These are phyloP conservation scores for Tromatobia lineatoria DNA, from an alignment of 2,888 invertebrate species.

Conservation along the genomic window DNA sequence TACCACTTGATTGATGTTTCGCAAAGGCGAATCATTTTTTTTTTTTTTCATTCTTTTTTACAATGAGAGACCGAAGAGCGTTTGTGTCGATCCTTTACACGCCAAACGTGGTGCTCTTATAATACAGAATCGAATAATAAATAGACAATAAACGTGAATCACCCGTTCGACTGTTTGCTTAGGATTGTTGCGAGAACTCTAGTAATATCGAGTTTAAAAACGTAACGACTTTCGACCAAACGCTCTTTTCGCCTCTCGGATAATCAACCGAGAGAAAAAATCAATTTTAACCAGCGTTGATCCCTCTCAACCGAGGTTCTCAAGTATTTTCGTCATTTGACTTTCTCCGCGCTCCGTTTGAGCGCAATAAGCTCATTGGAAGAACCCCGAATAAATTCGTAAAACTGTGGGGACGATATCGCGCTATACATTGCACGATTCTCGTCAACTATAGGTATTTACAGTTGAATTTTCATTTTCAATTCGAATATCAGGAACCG, in stretches of 20 bases:
- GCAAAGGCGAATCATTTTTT: conserved; percentile 45
- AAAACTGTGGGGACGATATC: conserved; percentile 15
- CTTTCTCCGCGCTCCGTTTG: conserved; percentile 14
- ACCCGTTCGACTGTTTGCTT: conserved; percentile 4
- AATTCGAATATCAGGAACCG: conserved; percentile 76
- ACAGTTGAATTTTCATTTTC: conserved; percentile 63
- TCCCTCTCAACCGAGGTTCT: conserved; percentile 36
- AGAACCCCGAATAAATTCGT: conserved; percentile 63
- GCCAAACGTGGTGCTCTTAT: conserved; percentile 22
- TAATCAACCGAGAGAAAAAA: conserved; percentile 25
- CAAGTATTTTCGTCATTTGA: conserved; percentile 38
- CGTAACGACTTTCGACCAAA: conserved; percentile 30
- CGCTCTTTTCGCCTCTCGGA: conserved; percentile 17
- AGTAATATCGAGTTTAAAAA: conserved; percentile 19
- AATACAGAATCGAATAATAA: conserved; percentile 58
- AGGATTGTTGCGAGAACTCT: background rate
- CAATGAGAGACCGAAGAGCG: conserved; percentile 22
- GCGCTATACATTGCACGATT: conserved; percentile 4
- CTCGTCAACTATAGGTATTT: conserved; percentile 55
- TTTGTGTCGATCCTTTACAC: background rate
- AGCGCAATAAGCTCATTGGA: conserved; percentile 62
- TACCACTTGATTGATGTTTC: conserved; percentile 66
- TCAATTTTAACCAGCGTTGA: conserved; percentile 43
- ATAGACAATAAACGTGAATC: conserved; percentile 54
- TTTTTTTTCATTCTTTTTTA: conserved; percentile 31